Conservation (phyloP, 2,888 invertebrate species). For the Drosophila anomalipes region DNA sequence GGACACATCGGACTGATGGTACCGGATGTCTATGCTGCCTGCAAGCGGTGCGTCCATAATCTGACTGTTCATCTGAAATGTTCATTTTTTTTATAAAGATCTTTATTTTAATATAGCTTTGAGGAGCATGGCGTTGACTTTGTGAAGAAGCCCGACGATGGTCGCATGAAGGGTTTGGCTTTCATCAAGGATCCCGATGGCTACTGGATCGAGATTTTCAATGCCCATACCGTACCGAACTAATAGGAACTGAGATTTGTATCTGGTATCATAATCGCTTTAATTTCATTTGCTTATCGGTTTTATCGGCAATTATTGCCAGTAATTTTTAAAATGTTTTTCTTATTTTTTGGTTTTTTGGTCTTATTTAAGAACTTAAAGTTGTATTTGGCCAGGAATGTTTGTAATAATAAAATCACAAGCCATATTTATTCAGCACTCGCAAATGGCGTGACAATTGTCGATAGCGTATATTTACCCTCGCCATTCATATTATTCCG, state of each 20-base stretch:
- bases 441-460: constrained; percentile 46
- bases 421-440: constrained; percentile 19
- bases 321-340: not conserved
- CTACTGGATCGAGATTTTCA: constrained; percentile 97
- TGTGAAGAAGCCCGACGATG: constrained; percentile 95
- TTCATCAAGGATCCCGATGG: constrained; percentile 98
- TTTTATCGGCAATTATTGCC: constrained; percentile 22
- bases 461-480: constrained; percentile 3
- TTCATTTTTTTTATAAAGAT: no score
- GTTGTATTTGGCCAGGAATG: constrained; percentile 20
- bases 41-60: constrained; percentile 86
- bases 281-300: constrained; percentile 11
- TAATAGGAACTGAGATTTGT: constrained; percentile 19
- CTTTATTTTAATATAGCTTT: constrained; percentile 86
- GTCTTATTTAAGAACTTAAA: constrained; percentile 27
- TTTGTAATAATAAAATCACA: constrained; percentile 20
- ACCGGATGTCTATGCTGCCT: constrained; percentile 94
- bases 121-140: constrained; percentile 94
- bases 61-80: not conserved
- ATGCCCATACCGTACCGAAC: constrained; percentile 83
- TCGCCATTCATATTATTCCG: not conserved
- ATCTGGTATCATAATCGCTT: constrained; percentile 1
- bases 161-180: constrained; percentile 97
- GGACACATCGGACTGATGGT: constrained; percentile 97
- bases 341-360: not conserved